Evolutionary conservation across 2,797 vertebrate species (phyloP).

Genomic region (Heliangelus exortis): DNA sequence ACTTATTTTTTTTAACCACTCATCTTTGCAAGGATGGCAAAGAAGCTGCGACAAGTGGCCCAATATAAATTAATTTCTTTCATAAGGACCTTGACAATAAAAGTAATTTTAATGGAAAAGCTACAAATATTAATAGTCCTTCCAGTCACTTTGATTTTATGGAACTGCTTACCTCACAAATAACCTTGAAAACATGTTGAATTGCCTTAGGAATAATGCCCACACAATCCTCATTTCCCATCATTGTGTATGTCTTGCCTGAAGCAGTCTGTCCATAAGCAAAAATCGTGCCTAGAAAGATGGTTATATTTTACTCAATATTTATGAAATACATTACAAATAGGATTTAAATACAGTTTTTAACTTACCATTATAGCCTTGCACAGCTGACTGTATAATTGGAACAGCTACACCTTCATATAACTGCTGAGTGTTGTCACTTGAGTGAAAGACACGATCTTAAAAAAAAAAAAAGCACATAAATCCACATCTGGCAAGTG

Average conservation of each 20-base stretch:
- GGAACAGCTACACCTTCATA: slow-evolving; percentile 91
- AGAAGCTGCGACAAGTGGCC: neutral
- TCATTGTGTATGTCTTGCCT: slow-evolving; percentile 97
- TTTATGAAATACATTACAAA: neutral
- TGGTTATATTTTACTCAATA: neutral
- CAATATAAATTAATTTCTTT: neutral
- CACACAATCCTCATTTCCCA: slow-evolving; percentile 82
- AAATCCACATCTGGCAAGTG: neutral
- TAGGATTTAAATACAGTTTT: neutral
- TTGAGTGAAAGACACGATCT: slow-evolving; percentile 90
- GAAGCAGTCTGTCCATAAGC: slow-evolving; percentile 97
- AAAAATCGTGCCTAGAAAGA: slow-evolving; percentile 91
- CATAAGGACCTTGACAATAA: neutral
- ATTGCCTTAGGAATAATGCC: slow-evolving; percentile 93
- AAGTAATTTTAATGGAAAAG: neutral
- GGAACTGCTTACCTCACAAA: slow-evolving; percentile 84
- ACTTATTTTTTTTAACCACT: neutral
- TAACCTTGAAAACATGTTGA: slow-evolving; percentile 90
- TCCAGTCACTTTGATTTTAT: neutral
- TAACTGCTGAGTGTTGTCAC: slow-evolving; percentile 86
- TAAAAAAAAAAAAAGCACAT: neutral
- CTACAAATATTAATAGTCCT: neutral
- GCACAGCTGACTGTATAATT: slow-evolving; percentile 89
- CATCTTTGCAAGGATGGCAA: neutral
- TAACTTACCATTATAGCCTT: slow-evolving; percentile 91